Percentiles rank a stretch among this genome's conserved stretches.
Conservation (phyloP, 1,140 invertebrate genomes). For the Nasonia giraulti region DNA sequence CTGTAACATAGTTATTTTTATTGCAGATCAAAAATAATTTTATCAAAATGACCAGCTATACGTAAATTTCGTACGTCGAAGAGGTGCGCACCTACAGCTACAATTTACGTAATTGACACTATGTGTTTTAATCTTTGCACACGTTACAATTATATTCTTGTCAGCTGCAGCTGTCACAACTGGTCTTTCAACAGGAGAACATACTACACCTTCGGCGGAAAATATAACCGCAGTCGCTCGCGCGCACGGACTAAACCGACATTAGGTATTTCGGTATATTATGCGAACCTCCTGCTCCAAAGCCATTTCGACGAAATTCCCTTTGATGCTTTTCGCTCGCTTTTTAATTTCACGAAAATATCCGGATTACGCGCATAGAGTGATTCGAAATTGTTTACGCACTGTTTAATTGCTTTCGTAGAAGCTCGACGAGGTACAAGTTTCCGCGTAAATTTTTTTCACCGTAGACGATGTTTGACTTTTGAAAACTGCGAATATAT, state of each 20-base stretch:
- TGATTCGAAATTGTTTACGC: neutral
- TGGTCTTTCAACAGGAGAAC: neutral
- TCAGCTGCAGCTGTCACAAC: neutral
- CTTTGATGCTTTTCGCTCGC: constrained; percentile 36
- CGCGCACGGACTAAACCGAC: neutral
- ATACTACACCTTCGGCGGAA: no score
- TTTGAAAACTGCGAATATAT: neutral
- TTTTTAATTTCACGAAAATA: neutral
- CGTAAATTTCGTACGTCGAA: no score
- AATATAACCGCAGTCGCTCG: neutral
- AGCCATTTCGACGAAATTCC: constrained; percentile 11
- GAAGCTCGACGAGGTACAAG: neutral
- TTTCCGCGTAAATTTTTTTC: neutral
- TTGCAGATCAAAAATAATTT: no score
- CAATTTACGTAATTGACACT: no score
- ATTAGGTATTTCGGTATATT: constrained; percentile 34
- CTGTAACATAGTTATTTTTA: no score
- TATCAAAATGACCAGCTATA: no score
- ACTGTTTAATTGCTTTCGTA: neutral
- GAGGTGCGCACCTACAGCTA: no score
- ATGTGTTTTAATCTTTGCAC: no score
- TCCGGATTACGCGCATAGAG: neutral
- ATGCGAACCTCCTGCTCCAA: neutral
- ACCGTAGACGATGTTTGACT: no score
- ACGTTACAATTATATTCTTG: no score